A percentile compares a stretch with the other conserved stretches of the same genome.
These are phyloP conservation scores for Megamerina dolium DNA, from an alignment of 2,888 invertebrate genomes.

Conservation along the genomic window DNA sequence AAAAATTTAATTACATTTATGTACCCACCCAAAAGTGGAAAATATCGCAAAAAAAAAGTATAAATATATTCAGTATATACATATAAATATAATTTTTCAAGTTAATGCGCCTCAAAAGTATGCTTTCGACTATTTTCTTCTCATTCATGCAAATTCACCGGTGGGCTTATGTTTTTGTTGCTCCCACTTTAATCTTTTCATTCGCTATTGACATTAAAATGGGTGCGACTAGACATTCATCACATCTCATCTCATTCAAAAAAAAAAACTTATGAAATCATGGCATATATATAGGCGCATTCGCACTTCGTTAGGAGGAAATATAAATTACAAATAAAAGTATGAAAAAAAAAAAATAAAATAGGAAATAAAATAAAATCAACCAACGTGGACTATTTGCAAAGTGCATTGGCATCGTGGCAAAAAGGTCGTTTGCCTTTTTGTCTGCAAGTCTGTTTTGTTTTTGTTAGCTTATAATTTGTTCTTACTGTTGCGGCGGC, in stretches of 20 bases:
- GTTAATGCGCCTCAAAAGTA: too few species aligned
- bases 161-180: too few species aligned
- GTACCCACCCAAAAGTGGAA: too few species aligned
- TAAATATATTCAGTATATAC: too few species aligned
- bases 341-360: neutral
- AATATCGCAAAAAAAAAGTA: too few species aligned
- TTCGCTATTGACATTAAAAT: constrained; percentile 26
- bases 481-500: neutral
- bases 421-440: constrained; percentile 42
- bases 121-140: neutral
- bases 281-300: constrained; percentile 16
- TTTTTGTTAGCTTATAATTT: constrained; percentile 1
- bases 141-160: neutral
- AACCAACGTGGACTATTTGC: constrained; percentile 1
- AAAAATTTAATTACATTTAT: too few species aligned
- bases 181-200: too few species aligned
- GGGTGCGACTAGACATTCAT: constrained; percentile 29
- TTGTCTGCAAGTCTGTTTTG: constrained; percentile 29
- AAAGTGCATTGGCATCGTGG: constrained; percentile 20
- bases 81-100: too few species aligned
- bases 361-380: too few species aligned
- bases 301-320: neutral
- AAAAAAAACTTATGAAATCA: neutral
- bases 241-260: neutral
- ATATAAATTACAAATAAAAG: neutral